Evolutionary conservation across 1,140 invertebrate species (phyloP).

Genomic region (Zaprionus nigranus): DNA sequence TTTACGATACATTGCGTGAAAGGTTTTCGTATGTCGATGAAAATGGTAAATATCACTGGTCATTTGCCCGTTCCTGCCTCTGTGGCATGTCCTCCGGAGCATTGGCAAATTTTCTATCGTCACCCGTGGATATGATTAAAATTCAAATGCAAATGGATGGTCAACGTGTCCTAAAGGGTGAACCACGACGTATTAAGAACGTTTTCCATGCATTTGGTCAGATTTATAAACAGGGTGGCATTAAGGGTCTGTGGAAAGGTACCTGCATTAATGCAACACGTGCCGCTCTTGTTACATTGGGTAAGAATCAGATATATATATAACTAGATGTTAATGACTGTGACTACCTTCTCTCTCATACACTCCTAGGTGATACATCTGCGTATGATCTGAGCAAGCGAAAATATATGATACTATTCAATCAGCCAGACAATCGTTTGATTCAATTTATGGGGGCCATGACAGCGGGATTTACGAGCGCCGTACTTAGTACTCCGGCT

Average conservation of each 20-base stretch:
- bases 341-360: not conserved
- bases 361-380: conserved; percentile 36
- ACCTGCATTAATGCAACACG: conserved; percentile 30
- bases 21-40: conserved; percentile 4
- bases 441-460: conserved; percentile 48
- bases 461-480: conserved; percentile 41
- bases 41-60: conserved; percentile 2
- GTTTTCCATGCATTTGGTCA: conserved; percentile 27
- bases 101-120: conserved; percentile 7
- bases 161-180: conserved; percentile 22
- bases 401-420: conserved; percentile 8
- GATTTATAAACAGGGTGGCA: conserved; percentile 31
- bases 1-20: conserved; percentile 38
- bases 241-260: conserved; percentile 45
- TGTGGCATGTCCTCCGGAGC: conserved; percentile 30
- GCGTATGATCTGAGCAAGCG: conserved; percentile 52
- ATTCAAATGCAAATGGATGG: conserved; percentile 59
- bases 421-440: conserved; percentile 25
- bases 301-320: conserved; percentile 3
- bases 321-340: not conserved
- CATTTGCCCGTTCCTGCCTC: not conserved
- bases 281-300: conserved; percentile 39
- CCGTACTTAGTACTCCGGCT: conserved; percentile 39
- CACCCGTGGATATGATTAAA: conserved; percentile 43
- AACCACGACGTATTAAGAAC: conserved; percentile 25